Conservation (phyloP, 2,888 invertebrate genomes). For the Papilio protenor region DNA sequence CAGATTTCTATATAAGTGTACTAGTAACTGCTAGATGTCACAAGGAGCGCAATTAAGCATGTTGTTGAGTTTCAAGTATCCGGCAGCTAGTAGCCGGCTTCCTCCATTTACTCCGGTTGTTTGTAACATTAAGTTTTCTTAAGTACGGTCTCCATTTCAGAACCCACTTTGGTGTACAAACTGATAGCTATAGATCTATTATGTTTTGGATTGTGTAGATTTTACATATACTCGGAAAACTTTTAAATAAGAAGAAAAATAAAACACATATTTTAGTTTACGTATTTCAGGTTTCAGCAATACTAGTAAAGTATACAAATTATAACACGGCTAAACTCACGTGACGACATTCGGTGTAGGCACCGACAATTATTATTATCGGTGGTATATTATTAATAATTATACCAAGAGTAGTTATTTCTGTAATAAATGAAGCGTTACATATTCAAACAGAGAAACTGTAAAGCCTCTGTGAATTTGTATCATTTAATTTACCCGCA, state of each 20-base stretch:
- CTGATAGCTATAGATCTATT: not conserved
- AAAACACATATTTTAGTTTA: not conserved
- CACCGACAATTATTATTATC: no score
- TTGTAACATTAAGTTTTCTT: slow-evolving; percentile 37
- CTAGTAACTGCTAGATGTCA: slow-evolving; percentile 4
- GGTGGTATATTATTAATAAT: no score
- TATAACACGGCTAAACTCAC: no score
- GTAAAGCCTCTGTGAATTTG: slow-evolving; percentile 40
- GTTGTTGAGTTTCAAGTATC: slow-evolving; percentile 30
- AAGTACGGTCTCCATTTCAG: slow-evolving; percentile 33
- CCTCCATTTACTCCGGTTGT: slow-evolving; percentile 29
- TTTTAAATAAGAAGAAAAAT: not conserved
- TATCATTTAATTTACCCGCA: slow-evolving; percentile 41
- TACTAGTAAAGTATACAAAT: no score
- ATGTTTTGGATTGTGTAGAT: not conserved
- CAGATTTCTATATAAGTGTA: not conserved
- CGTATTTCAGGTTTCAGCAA: not conserved
- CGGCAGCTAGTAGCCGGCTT: slow-evolving; percentile 21
- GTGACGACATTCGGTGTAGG: no score
- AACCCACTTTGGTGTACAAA: slow-evolving; percentile 1
- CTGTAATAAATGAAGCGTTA: slow-evolving; percentile 35
- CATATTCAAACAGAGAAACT: slow-evolving; percentile 36
- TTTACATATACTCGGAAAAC: not conserved
- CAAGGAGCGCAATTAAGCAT: slow-evolving; percentile 23
- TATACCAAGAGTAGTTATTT: slow-evolving; percentile 12